Evolutionary conservation across 2,113 vertebrate species (phyloP), one percentile per base, ranked within the genome.

Genomic region (Eptesicus fuscus): DNA sequence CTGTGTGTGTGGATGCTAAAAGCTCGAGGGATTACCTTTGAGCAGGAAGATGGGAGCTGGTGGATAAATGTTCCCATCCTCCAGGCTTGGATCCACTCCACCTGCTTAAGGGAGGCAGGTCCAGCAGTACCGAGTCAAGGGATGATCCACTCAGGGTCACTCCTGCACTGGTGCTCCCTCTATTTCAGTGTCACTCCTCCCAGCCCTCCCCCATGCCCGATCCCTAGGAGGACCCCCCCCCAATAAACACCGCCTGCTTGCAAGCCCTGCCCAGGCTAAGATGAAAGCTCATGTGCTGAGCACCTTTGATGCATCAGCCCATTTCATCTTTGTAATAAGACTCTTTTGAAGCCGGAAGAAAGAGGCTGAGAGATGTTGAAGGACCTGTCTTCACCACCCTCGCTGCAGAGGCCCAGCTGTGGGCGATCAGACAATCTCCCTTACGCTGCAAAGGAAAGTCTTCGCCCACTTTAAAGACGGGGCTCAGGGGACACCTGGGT

Each of bases 241-340:
- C 32, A 14, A 22, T 53, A n/a, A 0, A 0, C 2, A 1, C 13
- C 3, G 0, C 17, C 44, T 35, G 77, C 42, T 8, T 1, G 13
- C 51, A 53, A 37, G n/a, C 37, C 59, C 11, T 1, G 30, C 51
- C 56, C 65, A 8, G 61, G 73, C 73, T 16, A 3, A 4, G 49
- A 61, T 1, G n/a, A 25, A 56, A 65, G 82, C 42, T 9, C 1
- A 1, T 0, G 30, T 2, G 35, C 53, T 9, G 22, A 28, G 53
- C 16, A 5, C 0, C 0, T 13, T 17, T 9, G 1, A 4, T 9
- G n/a, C 59, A 12, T 35, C 18, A 3, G 59, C 30, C 65, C 70
- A 4, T 30, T 28, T 61, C 69, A 5, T 9, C 86, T 78, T 49
- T 42, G 11, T 9, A 61, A 40, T 11, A 10, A 71, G 3, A 1